Evolutionary conservation across 2,797 vertebrate genomes (phyloP), one percentile per base, ranked within the genome.

Genomic region (Cheirogaleus major): DNA sequence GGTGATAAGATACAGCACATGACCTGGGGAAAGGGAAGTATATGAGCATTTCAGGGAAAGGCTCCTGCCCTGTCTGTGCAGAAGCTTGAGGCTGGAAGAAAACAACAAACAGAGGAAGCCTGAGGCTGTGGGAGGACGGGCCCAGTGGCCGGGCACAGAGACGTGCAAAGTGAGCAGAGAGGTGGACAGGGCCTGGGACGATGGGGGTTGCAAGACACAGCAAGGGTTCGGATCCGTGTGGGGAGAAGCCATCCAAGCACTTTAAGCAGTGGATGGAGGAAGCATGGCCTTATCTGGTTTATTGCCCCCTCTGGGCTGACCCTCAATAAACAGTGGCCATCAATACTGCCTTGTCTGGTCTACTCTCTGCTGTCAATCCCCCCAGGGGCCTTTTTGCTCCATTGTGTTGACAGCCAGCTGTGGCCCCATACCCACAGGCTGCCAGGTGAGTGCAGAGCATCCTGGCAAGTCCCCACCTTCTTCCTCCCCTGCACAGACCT

Each of bases 341-440:
- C 89, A 57, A 93, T 73, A 43, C 20, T 38, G 61, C 61, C 23
- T 93, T 52, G 41, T 59, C 76, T 41, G n/a, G n/a, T 57, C 11
- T 1, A 20, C 76, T 78, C 27, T 75, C 79, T 72, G 48, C 90
- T 83, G 65, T 73, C 95, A 30, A 92, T 69, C 57, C 14, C 61
- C 57, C 69, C 3, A 70, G 69, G 15, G 78, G 22, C 9, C 67
- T 61, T 73, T 93, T 63, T 82, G 84, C 27, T 84, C n/a, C 52
- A 14, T 10, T 73, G 69, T 55, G 70, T 69, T 93, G 93, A 89
- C 52, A 93, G 85, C 18, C 25, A 59, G 76, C 2, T 1, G 70
- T 27, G 7, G 69, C n/a, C 57, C 35, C 7, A 0, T 8, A 10
- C 52, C 63, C 67, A 32, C 57, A n/a, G 27, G 14, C 92, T 4